Evolutionary conservation across 2,888 invertebrate genomes (phyloP).

Genomic region (Gasteruption jaculator): DNA sequence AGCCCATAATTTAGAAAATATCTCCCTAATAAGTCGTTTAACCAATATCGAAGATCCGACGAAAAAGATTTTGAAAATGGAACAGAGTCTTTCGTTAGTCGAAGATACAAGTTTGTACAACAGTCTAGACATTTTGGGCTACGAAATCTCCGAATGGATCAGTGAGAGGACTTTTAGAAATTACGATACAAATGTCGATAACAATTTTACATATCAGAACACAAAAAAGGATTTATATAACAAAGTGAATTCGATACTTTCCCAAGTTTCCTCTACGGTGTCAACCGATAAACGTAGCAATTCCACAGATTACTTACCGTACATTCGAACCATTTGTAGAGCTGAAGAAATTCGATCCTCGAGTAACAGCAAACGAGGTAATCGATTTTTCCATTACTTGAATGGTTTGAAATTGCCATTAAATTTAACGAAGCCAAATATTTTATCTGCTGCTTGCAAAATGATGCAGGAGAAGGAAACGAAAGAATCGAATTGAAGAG

Average conservation of each 20-base stretch:
- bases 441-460: conserved; percentile 41
- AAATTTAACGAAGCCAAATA: conserved; percentile 29
- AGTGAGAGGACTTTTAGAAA: conserved; percentile 13
- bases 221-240: conserved; percentile 31
- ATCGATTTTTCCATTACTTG: conserved; percentile 77
- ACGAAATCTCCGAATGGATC: conserved; percentile 38
- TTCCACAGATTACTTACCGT: conserved; percentile 67
- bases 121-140: conserved; percentile 29
- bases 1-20: conserved; percentile 32
- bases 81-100: conserved; percentile 48
- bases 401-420: conserved; percentile 54
- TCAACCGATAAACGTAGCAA: conserved; percentile 57
- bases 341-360: conserved; percentile 62
- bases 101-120: conserved; percentile 42
- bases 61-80: conserved; percentile 33
- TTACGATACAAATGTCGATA: conserved; percentile 8
- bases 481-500: too few species aligned
- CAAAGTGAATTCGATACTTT: conserved; percentile 47
- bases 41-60: conserved; percentile 39
- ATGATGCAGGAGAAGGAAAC: conserved; percentile 33
- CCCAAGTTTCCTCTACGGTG: conserved; percentile 54
- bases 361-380: conserved; percentile 62
- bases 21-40: conserved; percentile 37
- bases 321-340: conserved; percentile 66
- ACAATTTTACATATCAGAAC: conserved; percentile 17